These are phyloP conservation scores for Manduca sexta DNA, from an alignment of 1,140 invertebrate species.

Conservation along the genomic window DNA sequence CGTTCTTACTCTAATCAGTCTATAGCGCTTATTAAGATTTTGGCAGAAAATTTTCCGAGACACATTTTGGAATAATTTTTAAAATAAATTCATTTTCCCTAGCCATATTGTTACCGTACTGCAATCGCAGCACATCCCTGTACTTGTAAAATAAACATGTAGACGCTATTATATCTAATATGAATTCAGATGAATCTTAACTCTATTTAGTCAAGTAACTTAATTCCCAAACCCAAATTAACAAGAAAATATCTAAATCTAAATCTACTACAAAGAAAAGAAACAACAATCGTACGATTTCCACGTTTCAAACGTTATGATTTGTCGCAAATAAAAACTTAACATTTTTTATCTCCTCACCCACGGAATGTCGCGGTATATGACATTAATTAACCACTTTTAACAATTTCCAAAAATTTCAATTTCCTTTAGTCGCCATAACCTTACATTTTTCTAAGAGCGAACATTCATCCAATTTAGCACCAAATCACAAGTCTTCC, in stretches of 20 bases:
- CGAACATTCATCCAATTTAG: constrained; percentile 65
- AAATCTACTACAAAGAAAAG: constrained; percentile 55
- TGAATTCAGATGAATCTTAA: constrained; percentile 70
- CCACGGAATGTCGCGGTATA: constrained; percentile 66
- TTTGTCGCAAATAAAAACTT: constrained; percentile 68
- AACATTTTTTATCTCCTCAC: constrained; percentile 48
- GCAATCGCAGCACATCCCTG: constrained; percentile 69
- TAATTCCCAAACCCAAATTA: constrained; percentile 71
- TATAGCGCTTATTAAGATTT: constrained; percentile 71
- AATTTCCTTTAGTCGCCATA: constrained; percentile 26
- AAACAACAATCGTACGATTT: constrained; percentile 66
- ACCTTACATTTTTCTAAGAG: constrained; percentile 38
- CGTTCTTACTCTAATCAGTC: constrained; percentile 72
- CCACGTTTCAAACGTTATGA: constrained; percentile 43
- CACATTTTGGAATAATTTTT: constrained; percentile 32
- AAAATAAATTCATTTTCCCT: constrained; percentile 46
- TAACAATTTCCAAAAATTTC: constrained; percentile 31
- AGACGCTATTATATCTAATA: constrained; percentile 60
- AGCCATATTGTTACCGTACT: constrained; percentile 44
- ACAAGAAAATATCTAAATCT: constrained; percentile 64
- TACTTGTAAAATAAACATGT: constrained; percentile 64
- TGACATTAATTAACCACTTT: constrained; percentile 11
- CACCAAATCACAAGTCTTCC: constrained; percentile 71
- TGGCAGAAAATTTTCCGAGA: constrained; percentile 45
- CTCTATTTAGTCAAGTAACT: constrained; percentile 65